Evolutionary conservation across 2,113 vertebrate genomes (phyloP), one percentile per base, ranked within the genome.

Genomic region (Hippocampus abdominalis): DNA sequence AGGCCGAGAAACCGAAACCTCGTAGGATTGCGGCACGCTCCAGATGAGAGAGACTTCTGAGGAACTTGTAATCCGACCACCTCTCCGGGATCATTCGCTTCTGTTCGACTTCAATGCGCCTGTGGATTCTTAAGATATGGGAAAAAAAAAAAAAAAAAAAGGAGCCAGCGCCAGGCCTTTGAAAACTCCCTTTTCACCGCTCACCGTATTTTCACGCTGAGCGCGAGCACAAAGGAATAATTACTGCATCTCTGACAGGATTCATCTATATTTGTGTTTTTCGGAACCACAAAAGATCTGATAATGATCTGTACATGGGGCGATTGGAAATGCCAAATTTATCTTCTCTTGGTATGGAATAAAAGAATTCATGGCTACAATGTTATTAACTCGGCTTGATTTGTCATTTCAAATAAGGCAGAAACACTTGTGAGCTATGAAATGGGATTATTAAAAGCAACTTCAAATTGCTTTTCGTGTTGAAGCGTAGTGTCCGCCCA

Each of bases 31-130:
- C 75, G 80, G 56, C 71, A 15, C 61, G 39, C 72, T 70, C 89
- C 74, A 86, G 80, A 86, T 81, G 86, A 85, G 76, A 75, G 82
- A 73, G 73, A 25, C 36, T 84, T 90, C 77, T 87, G 79, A 88
- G 73, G 68, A 77, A 77, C 78, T 88, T 85, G 72, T 73, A 81
- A 84, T 89, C 84, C 81, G 78, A 62, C 65, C 74, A 78, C 80
- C 84, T 83, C 80, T 83, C 80, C 78, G 65, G 73, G 79, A 84
- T 90, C 74, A 78, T 91, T 91, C 87, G 88, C 84, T 88, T 90
- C 83, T 75, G 84, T 84, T 87, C 87, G 85, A 87, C 76, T 84
- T 87, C 84, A 86, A 82, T 87, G 81, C 87, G 86, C 77, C 82
- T 86, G 77, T 81, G 79, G 84, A 86, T 86, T 82, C 75, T 72